Base-by-base conservation (phyloP, 2,113 vertebrate genomes). In the Daubentonia madagascariensis region DNA sequence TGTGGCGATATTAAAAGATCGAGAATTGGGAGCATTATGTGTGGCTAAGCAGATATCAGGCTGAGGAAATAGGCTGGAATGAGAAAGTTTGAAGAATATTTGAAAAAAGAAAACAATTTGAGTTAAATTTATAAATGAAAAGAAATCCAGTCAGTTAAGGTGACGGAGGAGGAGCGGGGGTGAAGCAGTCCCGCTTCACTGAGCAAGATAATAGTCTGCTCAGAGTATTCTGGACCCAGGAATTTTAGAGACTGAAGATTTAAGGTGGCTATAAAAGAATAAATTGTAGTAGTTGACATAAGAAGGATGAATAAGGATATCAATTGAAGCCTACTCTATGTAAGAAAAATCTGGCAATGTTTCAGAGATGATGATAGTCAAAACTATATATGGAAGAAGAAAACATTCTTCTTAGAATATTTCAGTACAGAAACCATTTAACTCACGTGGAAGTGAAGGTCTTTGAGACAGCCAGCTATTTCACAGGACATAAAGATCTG, bases 241-340 rank as follows among this genome's bases (percentile, higher is more conserved):
- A 96, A 95, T 78, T 94, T 96, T 85, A 96, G 70, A 90, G 86
- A 94, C 92, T 92, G 63, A 96, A 96, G 95, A 98, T 98, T 97
- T 97, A 97, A 96, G 95, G 78, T 78, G 84, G 80, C 85, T 86
- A 79, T 97, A 96, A 98, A 97, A 96, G 54, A 90, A 90, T 97
- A 80, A 94, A 98, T 97, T 98, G 87, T 92, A 70, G 94, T 93
- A 67, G 90, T 97, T 98, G 97, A 95, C 94, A 96, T 14, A 96
- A 90, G 91, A 96, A 89, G 76, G 76, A 96, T 97, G 85, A 98
- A 96, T 96, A 98, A 95, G 95, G 92, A 67, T 96, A 96, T 97
- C 95, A 98, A 22, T 54, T 88, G 94, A 95, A 92, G 37, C 54
- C 70, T 89, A 91, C 20, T 97, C 84, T 85, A 78, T 78, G 43